Percentiles rank a stretch among this genome's conserved stretches.
Evolutionary conservation across 2,113 vertebrate genomes (phyloP).

Genomic region (Romanogobio albipinnatus): DNA sequence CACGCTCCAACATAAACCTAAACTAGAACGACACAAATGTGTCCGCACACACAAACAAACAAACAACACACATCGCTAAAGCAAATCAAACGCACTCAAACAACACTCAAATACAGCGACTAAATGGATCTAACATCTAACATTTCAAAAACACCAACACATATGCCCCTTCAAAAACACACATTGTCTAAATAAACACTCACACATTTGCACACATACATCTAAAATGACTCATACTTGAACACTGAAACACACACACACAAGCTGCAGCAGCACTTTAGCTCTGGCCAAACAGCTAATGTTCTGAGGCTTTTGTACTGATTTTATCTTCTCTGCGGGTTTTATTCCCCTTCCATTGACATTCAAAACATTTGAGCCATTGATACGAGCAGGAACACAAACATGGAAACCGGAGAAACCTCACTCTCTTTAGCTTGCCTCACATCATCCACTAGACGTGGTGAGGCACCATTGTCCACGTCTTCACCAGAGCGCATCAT

Average conservation of each 20-base stretch:
- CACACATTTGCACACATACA: conserved; percentile 54
- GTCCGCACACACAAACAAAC: no score
- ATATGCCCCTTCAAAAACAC: conserved; percentile 4
- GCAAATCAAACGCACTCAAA: background rate
- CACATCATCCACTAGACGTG: conserved; percentile 68
- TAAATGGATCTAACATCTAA: background rate
- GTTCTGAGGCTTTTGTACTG: conserved; percentile 72
- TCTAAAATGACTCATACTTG: conserved; percentile 48
- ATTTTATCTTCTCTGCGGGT: conserved; percentile 77
- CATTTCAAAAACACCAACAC: conserved; percentile 33
- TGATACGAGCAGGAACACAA: conserved; percentile 56
- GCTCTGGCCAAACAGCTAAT: conserved; percentile 57
- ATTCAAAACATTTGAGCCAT: conserved; percentile 74
- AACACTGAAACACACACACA: background rate
- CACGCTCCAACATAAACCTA: background rate
- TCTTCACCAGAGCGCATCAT: conserved; percentile 50
- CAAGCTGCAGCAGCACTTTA: conserved; percentile 53
- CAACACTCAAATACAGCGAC: background rate
- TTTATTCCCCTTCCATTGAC: conserved; percentile 74
- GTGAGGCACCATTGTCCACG: conserved; percentile 57
- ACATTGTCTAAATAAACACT: background rate
- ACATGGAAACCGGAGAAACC: conserved; percentile 70
- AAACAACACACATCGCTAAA: background rate
- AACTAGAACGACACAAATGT: background rate
- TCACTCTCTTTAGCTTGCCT: conserved; percentile 71